phyloP scores from a whole-genome alignment of 2,797 vertebrate species.

The Graptemys geographica region DNA sequence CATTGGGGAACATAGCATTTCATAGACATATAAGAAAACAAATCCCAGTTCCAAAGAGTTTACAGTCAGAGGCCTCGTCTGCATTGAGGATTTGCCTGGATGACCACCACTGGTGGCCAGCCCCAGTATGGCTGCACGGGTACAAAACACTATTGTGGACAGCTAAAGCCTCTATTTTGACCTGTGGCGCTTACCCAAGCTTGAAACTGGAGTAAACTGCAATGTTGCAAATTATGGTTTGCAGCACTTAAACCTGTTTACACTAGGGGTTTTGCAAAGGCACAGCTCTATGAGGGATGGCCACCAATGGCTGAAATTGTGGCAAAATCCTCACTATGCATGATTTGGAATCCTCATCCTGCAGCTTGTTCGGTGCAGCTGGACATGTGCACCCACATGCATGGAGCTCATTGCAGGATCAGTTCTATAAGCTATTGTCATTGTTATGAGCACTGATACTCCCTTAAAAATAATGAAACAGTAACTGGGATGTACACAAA shows the following conservation, averaged over 20 bases:
- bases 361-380: neutral
- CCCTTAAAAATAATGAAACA: neutral
- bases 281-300: neutral
- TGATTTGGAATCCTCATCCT: neutral
- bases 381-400: neutral
- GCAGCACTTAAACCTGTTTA: neutral
- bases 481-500: neutral
- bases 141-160: neutral
- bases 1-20: accelerated
- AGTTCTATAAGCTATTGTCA: neutral
- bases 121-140: neutral
- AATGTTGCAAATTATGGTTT: neutral
- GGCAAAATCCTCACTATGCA: neutral
- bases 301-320: neutral
- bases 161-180: neutral
- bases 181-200: neutral
- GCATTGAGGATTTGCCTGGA: neutral
- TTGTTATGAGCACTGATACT: neutral
- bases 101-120: neutral
- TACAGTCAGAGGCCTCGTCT: neutral
- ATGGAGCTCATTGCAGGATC: neutral
- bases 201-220: neutral
- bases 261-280: neutral
- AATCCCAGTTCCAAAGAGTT: accelerated
- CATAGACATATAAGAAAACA: accelerated